Evolutionary conservation across 2,888 invertebrate genomes (phyloP), one percentile per base, ranked within the genome.

Genomic region (Dendrolimus pini): DNA sequence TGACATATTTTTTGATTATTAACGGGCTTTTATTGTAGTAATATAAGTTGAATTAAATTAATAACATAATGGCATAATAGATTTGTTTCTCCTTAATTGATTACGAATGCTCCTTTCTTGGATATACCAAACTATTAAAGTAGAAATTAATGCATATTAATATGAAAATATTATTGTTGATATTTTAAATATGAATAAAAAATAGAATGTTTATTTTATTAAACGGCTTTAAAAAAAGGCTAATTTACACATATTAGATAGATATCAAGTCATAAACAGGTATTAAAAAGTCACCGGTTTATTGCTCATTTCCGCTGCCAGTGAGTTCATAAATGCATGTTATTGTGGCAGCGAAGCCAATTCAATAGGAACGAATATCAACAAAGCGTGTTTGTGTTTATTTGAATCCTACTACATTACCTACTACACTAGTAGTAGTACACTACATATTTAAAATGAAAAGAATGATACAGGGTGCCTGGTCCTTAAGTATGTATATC

Each of bases 1-100:
- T 86, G 82, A 85, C 87, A 87, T 86, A 85, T 85, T 82, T 80
- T 79, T 76, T 78, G 77, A 80, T 84, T 82, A 83, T 84, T 83
- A 83, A 83, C 81, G 73, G 74, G 65, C 75, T 74, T 84, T 83
- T 84, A 83, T 82, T 82, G 77, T 64, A 67, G 74, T 72, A 70
- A 75, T 82, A 80, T 79, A 79, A 78, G 69, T 72, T 66, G 69
- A 67, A 71, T 75, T 74, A 79, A 77, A 78, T 78, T 78, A 78
- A 78, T 79, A 76, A 47, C 47, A 47, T 47, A 9, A 47, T 47
- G 9, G 12, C 12, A 47, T 30, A 6, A 30, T 30, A 30, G 30
- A 30, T 30, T 30, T 30, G 30, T 1, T 30, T 30, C 30, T 30
- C 3, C 30, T 30, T 6, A 30, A 30, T 30, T 30, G 1, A 30